These are phyloP conservation scores for Cottus gobio DNA, from an alignment of 2,113 vertebrate genomes.

Conservation along the genomic window DNA sequence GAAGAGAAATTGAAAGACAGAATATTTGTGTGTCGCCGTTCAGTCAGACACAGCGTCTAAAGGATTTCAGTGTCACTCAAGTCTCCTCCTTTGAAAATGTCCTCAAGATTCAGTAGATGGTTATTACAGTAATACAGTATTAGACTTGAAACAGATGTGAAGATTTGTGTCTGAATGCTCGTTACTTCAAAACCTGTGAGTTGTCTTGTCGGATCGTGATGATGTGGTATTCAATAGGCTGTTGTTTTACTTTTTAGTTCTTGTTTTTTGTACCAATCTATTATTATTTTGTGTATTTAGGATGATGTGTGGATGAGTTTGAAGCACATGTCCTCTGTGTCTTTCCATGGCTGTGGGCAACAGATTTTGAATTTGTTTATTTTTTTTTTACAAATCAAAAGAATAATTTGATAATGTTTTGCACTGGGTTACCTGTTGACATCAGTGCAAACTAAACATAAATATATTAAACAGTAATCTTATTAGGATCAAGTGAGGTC, in stretches of 20 bases:
- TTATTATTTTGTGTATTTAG: slow-evolving; percentile 53
- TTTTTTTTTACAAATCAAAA: background rate
- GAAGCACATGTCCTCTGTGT: slow-evolving; percentile 54
- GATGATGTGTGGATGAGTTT: slow-evolving; percentile 59
- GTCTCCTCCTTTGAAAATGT: slow-evolving; percentile 46
- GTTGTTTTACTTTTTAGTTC: slow-evolving; percentile 49
- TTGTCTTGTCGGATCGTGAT: slow-evolving; percentile 76
- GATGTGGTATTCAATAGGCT: slow-evolving; percentile 64
- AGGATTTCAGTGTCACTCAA: slow-evolving; percentile 37
- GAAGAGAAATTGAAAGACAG: slow-evolving; percentile 39
- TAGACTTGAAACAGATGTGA: slow-evolving; percentile 75
- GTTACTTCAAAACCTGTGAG: slow-evolving; percentile 75
- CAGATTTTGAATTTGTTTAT: background rate
- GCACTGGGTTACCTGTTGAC: slow-evolving; percentile 22
- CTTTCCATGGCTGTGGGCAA: slow-evolving; percentile 53
- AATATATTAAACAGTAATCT: slow-evolving; percentile 27
- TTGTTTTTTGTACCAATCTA: slow-evolving; percentile 52
- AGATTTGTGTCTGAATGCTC: slow-evolving; percentile 69
- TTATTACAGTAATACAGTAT: slow-evolving; percentile 71
- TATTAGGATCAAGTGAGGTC: slow-evolving; percentile 12
- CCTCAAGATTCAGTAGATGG: slow-evolving; percentile 55
- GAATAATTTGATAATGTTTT: slow-evolving; percentile 27
- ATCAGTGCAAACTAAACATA: slow-evolving; percentile 35
- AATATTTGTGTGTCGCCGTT: slow-evolving; percentile 22
- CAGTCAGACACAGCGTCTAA: slow-evolving; percentile 6